Base-by-base conservation (phyloP, 2,113 vertebrate genomes). In the Loxodonta africana region DNA sequence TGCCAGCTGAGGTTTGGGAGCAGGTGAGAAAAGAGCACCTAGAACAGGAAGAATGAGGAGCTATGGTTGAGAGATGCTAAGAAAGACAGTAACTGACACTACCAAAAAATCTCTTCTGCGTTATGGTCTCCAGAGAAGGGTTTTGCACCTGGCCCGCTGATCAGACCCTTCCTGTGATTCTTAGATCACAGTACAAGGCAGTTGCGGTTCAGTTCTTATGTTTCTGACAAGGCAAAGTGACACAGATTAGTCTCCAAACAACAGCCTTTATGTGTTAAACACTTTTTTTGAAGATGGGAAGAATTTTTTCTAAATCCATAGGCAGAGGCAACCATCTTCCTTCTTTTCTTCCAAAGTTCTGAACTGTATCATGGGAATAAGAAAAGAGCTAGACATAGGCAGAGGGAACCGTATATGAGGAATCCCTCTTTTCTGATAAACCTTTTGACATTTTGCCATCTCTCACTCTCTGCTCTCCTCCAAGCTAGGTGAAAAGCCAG, bases 191-290 rank as follows among this genome's bases (percentile, higher is more conserved):
- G 26, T 5, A 1, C 37, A 7, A 26, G 57, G 46, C 28, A 46
- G 18, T 30, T 37, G 37, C 23, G 41, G 4, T 74, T 97, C 53
- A 74, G 41, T 65, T 37, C 51, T 65, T 87, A 3, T 83, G 23
- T 91, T 88, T 95, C 60, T 93, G 46, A 88, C 41, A 44, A 94
- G 60, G 21, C 23, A 20, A 94, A 95, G 41, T 14, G 88, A 46
- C 18, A 25, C n/a, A 37, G 11, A 46, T 33, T 37, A 63, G 15
- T 71, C 48, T 76, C 57, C 26, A 77, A 94, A 90, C 44, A 83
- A 63, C 0, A 71, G 10, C 33, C n/a, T 81, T 94, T 41, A 87
- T 9, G 67, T n/a, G 25, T 83, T 89, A 94, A 95, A 67, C 15
- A 78, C 3, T 26, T 53, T 53, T 71, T 62, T 65, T 77, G 12